Base-by-base conservation (phyloP, 2,113 vertebrate genomes). In the Gymnarchus niloticus region DNA sequence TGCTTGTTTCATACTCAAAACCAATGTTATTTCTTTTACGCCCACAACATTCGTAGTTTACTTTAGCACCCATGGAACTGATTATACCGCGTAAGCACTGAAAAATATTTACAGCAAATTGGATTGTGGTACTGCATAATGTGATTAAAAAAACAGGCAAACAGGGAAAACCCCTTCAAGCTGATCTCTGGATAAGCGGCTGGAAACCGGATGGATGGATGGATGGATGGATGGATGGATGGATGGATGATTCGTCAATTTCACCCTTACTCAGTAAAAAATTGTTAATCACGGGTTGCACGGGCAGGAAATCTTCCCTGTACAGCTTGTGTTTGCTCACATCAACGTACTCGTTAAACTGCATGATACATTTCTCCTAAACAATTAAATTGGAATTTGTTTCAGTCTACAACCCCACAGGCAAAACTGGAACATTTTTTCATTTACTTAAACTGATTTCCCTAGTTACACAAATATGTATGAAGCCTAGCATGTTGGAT, bases 41-140 rank as follows among this genome's bases (percentile, higher is more conserved):
- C 65, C 65, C 33, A 54, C 56, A 61, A 28, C 23, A 69, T 84
- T 65, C 37, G 25, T 48, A 41, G n/a, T 25, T 84, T 84, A 49
- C 10, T 65, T 14, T 46, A 84, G 83, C 80, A 82, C 23, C 80
- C 80, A 51, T 82, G 80, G 49, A 54, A 33, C 80, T 54, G 51
- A 83, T 46, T 59, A 57, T 44, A 44, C 12, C 1, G 56, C 33
- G 56, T 83, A 44, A 83, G 52, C 54, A 44, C 52, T 56, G 33
- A 56, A 73, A 73, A 84, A 73, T 52, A 73, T 73, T 69, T 51
- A 25, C 61, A 41, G 80, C 80, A 82, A 82, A 82, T 82, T n/a
- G 51, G 51, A 54, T 82, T 52, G 80, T 51, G n/a, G 48, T 82
- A 54, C 23, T n/a, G 80, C 51, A 17, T 82, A 82, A 82, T 6